Conservation (phyloP, 2,113 vertebrate genomes). For the Pterocles orientalis region DNA sequence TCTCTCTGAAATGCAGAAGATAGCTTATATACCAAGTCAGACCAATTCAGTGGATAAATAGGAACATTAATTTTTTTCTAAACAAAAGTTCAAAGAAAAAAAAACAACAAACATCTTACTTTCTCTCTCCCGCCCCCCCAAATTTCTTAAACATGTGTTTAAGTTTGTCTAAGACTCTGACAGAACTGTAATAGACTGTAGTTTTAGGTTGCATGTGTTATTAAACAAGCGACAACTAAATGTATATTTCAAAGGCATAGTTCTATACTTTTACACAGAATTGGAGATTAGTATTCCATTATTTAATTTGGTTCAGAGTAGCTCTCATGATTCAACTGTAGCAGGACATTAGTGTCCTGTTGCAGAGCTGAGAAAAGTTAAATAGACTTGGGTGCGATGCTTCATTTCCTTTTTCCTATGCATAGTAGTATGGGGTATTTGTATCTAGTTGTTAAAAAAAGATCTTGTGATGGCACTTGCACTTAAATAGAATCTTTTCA, state of each 20-base stretch:
- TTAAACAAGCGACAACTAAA: neutral
- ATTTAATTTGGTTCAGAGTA: neutral
- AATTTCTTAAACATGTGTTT: neutral
- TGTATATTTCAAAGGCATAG: neutral
- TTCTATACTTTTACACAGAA: neutral
- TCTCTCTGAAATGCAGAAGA: neutral
- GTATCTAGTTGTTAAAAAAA: neutral
- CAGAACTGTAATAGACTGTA: neutral
- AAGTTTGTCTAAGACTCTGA: neutral
- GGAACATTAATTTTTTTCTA: neutral
- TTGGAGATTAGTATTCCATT: neutral
- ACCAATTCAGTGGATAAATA: neutral
- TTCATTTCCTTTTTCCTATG: neutral
- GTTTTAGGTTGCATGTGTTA: neutral
- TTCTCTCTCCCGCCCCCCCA: accelerated
- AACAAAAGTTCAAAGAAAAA: neutral
- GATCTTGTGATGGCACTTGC: neutral
- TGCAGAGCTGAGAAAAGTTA: neutral
- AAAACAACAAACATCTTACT: neutral
- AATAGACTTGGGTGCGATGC: neutral
- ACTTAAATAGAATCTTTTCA: neutral
- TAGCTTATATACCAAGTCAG: neutral
- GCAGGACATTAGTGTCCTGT: neutral
- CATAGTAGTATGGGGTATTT: neutral
- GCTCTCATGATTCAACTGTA: neutral